Evolutionary conservation across 2,113 vertebrate species (phyloP).

Genomic region (Bambusicola thoracicus): DNA sequence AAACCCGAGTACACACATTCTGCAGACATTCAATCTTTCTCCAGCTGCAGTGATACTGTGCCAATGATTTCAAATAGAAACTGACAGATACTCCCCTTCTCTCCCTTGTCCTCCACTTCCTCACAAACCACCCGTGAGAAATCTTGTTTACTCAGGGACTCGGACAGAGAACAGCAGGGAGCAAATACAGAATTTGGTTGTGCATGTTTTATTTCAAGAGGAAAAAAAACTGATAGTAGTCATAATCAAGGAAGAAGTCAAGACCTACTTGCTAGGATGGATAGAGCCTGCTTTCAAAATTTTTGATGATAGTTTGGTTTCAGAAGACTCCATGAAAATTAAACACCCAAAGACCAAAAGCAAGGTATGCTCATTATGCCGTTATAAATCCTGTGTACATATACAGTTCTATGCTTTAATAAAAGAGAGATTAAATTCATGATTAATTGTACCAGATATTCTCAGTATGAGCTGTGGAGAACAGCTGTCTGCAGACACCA

Average conservation of each 20-base stretch:
- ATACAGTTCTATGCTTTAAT: background rate
- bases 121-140: background rate
- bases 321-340: background rate
- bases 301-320: background rate
- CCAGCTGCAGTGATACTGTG: background rate
- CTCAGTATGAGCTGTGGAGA: background rate
- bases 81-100: background rate
- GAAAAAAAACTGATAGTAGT: background rate
- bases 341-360: background rate
- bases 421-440: background rate
- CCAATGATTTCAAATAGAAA: background rate
- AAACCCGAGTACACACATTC: background rate
- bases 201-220: background rate
- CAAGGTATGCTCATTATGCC: background rate
- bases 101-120: background rate
- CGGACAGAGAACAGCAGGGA: background rate
- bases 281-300: background rate
- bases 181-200: background rate
- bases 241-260: background rate
- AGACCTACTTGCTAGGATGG: background rate
- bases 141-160: background rate
- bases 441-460: background rate
- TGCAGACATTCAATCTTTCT: background rate
- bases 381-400: background rate
- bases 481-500: background rate